Evolutionary conservation across 2,113 vertebrate species (phyloP).

Genomic region (Dasyornis broadbenti): DNA sequence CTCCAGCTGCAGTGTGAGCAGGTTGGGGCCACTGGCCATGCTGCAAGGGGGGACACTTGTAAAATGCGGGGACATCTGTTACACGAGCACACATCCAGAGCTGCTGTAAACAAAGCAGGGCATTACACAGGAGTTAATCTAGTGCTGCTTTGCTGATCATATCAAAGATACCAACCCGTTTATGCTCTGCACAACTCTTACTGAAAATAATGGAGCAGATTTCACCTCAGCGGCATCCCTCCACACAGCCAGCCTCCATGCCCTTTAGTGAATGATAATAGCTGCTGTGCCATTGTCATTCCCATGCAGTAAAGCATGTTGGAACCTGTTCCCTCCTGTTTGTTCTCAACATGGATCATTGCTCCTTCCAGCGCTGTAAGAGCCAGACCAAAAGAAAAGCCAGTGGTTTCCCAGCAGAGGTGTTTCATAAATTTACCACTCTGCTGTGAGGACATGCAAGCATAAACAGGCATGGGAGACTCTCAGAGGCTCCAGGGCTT

Average conservation of each 20-base stretch:
- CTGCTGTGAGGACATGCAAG: neutral
- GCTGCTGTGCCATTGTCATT: neutral
- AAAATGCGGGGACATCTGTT: neutral
- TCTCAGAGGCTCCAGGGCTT: neutral
- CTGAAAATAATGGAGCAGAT: neutral
- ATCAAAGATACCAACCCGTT: neutral
- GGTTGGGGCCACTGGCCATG: neutral
- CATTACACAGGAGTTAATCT: neutral
- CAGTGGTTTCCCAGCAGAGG: neutral
- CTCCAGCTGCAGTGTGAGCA: fast-evolving
- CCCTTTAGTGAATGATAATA: neutral
- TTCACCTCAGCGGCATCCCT: neutral
- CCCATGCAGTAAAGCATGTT: neutral
- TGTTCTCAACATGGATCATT: constrained; percentile 42
- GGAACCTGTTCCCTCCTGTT: constrained; percentile 15
- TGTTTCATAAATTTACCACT: neutral
- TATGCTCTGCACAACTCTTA: neutral
- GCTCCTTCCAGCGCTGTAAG: neutral
- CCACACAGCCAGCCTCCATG: neutral
- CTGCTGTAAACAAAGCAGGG: neutral
- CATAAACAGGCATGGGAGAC: neutral
- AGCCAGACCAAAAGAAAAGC: neutral
- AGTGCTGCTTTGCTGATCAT: neutral
- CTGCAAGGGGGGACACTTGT: neutral
- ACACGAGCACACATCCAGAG: neutral